Evolutionary conservation across 53 echinoderm and acorn worm species (phyloP).

Genomic region (Temnopleurus reevesii): DNA sequence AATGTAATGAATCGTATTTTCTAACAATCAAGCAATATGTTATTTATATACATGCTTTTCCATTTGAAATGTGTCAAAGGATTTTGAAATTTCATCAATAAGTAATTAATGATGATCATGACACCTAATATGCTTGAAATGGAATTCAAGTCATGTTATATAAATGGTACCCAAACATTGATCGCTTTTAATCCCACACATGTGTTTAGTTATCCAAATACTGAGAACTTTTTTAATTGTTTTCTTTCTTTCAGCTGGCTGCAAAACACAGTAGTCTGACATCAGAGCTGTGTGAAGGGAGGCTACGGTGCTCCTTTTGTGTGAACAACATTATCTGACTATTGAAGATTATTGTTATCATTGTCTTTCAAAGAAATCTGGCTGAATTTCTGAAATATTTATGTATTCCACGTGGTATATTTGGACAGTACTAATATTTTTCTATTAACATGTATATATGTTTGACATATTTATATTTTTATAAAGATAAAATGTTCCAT

Average conservation of each 20-base stretch:
- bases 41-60: too few species aligned
- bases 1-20: too few species aligned
- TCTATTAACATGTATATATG: constrained; percentile 3
- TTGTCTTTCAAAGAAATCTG: neutral
- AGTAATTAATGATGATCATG: too few species aligned
- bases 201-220: neutral
- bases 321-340: neutral
- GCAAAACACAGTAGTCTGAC: neutral
- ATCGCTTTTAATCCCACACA: neutral
- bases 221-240: neutral
- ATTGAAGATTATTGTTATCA: neutral
- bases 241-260: neutral
- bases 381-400: neutral
- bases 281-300: neutral
- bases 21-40: too few species aligned
- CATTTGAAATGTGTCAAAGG: too few species aligned
- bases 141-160: too few species aligned
- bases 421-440: constrained; percentile 15
- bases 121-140: too few species aligned
- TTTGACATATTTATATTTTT: neutral
- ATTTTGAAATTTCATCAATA: too few species aligned
- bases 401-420: neutral
- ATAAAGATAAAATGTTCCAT: neutral
- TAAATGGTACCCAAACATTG: too few species aligned
- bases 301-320: too few species aligned